Percentiles rank a stretch among this genome's conserved stretches.
These are phyloP conservation scores for Eurystomus glaucurus DNA, from an alignment of 2,797 vertebrate genomes.

Conservation along the genomic window DNA sequence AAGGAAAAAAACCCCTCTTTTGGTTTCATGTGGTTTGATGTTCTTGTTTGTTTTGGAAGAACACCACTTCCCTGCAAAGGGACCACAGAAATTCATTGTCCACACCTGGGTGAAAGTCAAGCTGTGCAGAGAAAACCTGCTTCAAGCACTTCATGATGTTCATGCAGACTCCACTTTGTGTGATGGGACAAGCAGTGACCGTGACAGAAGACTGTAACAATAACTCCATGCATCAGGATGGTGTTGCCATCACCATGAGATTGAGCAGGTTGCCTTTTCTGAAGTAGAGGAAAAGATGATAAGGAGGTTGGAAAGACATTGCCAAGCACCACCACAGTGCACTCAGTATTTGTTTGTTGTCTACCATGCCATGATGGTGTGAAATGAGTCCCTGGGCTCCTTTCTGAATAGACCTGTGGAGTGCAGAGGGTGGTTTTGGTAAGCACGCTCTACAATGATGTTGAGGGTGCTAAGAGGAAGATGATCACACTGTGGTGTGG, in stretches of 20 bases:
- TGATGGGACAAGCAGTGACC: neutral
- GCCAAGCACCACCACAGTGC: neutral
- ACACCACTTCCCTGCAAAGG: conserved; percentile 21
- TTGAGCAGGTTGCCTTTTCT: neutral
- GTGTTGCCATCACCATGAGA: neutral
- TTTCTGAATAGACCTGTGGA: neutral
- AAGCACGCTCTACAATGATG: neutral
- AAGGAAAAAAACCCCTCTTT: neutral
- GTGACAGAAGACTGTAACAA: neutral
- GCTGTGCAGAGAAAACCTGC: conserved; percentile 40
- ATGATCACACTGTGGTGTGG: neutral
- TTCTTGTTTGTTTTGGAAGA: conserved; percentile 66
- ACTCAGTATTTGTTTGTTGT: neutral
- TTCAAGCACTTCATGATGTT: conserved; percentile 18
- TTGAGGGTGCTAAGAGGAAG: neutral
- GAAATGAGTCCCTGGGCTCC: neutral
- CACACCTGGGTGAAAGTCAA: conserved; percentile 31
- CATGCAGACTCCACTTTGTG: neutral
- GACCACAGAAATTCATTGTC: conserved; percentile 59
- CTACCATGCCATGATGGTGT: neutral
- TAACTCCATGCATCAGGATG: neutral
- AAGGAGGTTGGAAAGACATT: neutral
- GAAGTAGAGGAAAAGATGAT: neutral
- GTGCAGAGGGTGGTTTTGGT: neutral
- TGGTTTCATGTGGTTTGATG: conserved; percentile 52